Evolutionary conservation across 2,113 vertebrate species (phyloP), one percentile per base, ranked within the genome.

Genomic region (Arvicanthis niloticus): DNA sequence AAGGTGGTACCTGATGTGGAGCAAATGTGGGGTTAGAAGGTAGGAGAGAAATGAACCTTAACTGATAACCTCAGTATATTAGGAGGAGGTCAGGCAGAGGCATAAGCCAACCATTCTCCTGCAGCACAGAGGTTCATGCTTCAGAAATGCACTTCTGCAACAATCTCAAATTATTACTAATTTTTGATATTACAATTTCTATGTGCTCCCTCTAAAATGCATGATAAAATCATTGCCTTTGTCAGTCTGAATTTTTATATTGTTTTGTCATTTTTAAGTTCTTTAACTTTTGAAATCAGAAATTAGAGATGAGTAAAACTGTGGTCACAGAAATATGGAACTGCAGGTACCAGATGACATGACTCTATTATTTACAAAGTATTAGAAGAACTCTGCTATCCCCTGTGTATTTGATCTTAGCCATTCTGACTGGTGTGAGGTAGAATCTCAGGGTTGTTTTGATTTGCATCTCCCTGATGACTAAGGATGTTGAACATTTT

Each of bases 321-420:
- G 15, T 77, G 53, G 58, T 60, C 22, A 76, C 73, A 12, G 42
- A 87, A 90, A 95, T 31, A 1, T 93, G 37, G 31, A 81, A 89
- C 76, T 65, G 26, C 17, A 87, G 51, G 31, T 56, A 72, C 53
- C 34, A 68, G 19, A 81, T 70, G 75, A 76, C 37, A 16, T 62
- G 22, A 93, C 80, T 37, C 10, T 56, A 92, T 42, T 89, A 92
- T 82, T 96, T 94, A 76, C 85, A 87, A 90, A 90, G 24, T 72
- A 51, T 87, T 89, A 45, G 24, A 58, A 65, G 24, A 68, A 76
- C 45, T 84, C 51, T 51, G 51, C 51, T 51, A 51, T 51, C 51
- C 51, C 10, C 9, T 51, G 51, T 11, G 51, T 51, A 10, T 11
- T 51, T 51, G 9, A 51, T 51, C 10, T 51, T 51, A 51, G 51